Base-by-base conservation (phyloP, 2,888 invertebrate genomes). In the Rhagonycha lutea region DNA sequence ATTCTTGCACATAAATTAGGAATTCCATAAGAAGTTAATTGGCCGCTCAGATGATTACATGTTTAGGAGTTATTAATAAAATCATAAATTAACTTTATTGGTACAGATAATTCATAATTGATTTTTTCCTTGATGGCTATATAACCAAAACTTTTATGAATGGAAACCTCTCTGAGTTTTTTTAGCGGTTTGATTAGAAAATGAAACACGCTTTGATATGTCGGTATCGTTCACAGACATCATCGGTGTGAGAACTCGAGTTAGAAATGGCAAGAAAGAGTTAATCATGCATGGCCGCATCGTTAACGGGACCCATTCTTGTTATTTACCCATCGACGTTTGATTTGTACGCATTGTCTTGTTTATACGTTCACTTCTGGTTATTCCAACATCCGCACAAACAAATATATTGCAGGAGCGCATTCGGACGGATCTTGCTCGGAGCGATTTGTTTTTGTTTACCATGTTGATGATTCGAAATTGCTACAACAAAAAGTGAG, bases 211-310 rank as follows among this genome's bases (percentile, higher is more conserved):
- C 74, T 77, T 77, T 75, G 77, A 79, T 79, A 75, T 62, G 77
- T 63, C 74, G 75, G 74, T 78, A 75, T 75, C 77, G 69, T 69
- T 75, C 69, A 73, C 75, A 79, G 79, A 75, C 77, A 75, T 77
- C 77, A 75, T 77, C 77, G 75, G 79, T 79, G 79, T 77, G 79
- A 79, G 79, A 79, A 77, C 69, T 69, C 62, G 47, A 67, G 74
- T 69, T 74, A 77, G 72, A 73, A 78, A 68, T 75, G 72, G 72
- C 72, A 69, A 73, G 73, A 76, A 76, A 72, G 71, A 76, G 78
- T 76, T 76, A 76, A 78, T 78, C 78, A 76, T 78, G 78, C 78
- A 78, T 76, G 78, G 76, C 76, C 61, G 78, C 71, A 73, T 73
- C 73, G 62, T 65, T 78, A 78, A 78, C 78, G 78, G 78, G 74